Conservation (phyloP, 2,797 vertebrate genomes). For the Lemur catta region DNA sequence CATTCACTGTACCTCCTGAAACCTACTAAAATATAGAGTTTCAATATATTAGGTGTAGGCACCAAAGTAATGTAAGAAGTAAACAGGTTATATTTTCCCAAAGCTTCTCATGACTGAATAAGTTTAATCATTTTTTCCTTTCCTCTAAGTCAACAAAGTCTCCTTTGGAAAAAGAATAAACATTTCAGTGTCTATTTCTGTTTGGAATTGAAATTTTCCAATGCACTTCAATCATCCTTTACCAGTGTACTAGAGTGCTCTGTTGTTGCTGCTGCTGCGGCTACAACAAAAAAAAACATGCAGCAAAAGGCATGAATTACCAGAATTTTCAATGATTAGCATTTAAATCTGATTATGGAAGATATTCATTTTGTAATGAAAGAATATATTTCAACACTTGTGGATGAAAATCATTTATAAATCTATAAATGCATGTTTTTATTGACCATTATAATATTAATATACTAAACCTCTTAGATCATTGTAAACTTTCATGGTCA, state of each 20-base stretch:
- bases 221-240: not conserved
- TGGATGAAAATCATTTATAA: not conserved
- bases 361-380: conserved; percentile 8
- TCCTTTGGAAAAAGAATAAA: not conserved
- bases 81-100: not conserved
- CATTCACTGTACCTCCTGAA: not conserved
- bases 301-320: not conserved
- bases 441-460: not conserved
- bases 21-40: not conserved
- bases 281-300: not conserved
- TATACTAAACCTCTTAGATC: not conserved
- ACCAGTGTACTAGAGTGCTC: not conserved
- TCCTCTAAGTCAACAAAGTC: conserved; percentile 2
- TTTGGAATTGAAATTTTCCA: conserved; percentile 27
- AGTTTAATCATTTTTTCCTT: not conserved
- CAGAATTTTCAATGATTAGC: not conserved
- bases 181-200: not conserved
- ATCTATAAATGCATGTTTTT: conserved; percentile 28
- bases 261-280: no score
- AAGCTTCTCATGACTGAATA: conserved; percentile 6
- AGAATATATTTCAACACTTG: conserved; percentile 10
- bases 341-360: not conserved
- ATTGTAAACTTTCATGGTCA: not conserved
- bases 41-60: not conserved
- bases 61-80: not conserved